phyloP scores from a whole-genome alignment of 2,797 vertebrate genomes.

The Ctenosaura bakeri region DNA sequence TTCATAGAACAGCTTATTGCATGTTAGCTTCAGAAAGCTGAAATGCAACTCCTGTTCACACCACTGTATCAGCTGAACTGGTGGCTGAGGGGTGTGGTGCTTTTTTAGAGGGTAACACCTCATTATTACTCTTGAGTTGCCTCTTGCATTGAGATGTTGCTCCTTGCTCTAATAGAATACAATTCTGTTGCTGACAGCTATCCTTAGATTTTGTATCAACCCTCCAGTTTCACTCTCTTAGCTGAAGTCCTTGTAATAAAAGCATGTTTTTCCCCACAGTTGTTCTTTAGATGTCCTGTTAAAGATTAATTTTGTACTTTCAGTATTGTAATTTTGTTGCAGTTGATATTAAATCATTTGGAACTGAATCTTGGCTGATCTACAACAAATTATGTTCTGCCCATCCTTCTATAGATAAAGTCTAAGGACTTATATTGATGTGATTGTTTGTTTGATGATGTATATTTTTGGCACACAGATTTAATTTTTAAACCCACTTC shows the following conservation, averaged over 20 bases:
- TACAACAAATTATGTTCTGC: background rate
- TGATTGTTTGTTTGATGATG: background rate
- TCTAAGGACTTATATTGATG: background rate
- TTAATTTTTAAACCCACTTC: background rate
- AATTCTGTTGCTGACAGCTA: background rate
- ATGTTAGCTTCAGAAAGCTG: background rate
- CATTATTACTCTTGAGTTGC: background rate
- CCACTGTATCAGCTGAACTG: background rate
- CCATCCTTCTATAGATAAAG: background rate
- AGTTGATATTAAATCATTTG: too few relatives aligned
- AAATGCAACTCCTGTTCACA: background rate
- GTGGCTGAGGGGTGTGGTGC: background rate
- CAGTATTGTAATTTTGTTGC: too few relatives aligned
- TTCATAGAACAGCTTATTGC: background rate
- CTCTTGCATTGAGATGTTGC: background rate
- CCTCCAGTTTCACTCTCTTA: background rate
- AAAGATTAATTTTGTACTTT: background rate
- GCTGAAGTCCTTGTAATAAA: background rate
- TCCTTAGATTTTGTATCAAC: background rate
- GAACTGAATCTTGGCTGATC: background rate
- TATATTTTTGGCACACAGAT: slow-evolving; percentile 1
- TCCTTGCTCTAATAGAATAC: background rate
- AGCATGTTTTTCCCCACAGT: too few relatives aligned
- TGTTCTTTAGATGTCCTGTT: background rate
- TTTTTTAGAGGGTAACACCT: background rate